A percentile compares a stretch with the other conserved stretches of the same genome.
Evolutionary conservation across 2,888 invertebrate species (phyloP).

Genomic region (Archaeoteleia sp.): DNA sequence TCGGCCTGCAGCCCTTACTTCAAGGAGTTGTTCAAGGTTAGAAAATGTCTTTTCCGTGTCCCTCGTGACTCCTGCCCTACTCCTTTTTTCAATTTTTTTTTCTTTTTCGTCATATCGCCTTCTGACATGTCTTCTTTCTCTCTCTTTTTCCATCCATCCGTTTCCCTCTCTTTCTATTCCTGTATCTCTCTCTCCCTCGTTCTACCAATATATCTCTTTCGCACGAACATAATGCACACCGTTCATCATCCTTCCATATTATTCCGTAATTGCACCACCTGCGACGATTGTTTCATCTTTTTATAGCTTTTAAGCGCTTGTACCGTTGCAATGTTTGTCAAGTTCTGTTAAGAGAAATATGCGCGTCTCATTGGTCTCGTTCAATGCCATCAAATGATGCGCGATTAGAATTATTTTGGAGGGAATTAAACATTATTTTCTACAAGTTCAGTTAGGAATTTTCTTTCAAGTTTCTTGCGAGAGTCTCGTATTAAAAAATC

Average conservation of each 20-base stretch:
- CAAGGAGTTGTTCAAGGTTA: slow-evolving; percentile 90
- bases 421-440: no score
- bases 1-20: slow-evolving; percentile 92
- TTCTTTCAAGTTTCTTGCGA: no score
- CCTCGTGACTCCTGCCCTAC: slow-evolving; percentile 26
- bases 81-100: slow-evolving; percentile 19
- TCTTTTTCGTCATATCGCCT: slow-evolving; percentile 32
- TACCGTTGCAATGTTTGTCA: slow-evolving; percentile 5
- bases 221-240: slow-evolving; percentile 17
- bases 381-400: slow-evolving; percentile 27
- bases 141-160: slow-evolving; percentile 26
- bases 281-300: slow-evolving; percentile 45
- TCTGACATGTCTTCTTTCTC: slow-evolving; percentile 40
- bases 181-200: slow-evolving; percentile 5
- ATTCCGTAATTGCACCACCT: slow-evolving; percentile 48
- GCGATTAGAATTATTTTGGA: no score
- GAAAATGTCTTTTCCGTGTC: slow-evolving; percentile 64
- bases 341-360: slow-evolving; percentile 26
- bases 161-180: slow-evolving; percentile 33
- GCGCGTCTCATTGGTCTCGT: slow-evolving; percentile 17
- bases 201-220: slow-evolving; percentile 22
- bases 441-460: no score
- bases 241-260: slow-evolving; percentile 42
- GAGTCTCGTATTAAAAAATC: no score
- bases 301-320: slow-evolving; percentile 41